Evolutionary conservation across 1,140 invertebrate species (phyloP).

Genomic region (Habropoda laboriosa): DNA sequence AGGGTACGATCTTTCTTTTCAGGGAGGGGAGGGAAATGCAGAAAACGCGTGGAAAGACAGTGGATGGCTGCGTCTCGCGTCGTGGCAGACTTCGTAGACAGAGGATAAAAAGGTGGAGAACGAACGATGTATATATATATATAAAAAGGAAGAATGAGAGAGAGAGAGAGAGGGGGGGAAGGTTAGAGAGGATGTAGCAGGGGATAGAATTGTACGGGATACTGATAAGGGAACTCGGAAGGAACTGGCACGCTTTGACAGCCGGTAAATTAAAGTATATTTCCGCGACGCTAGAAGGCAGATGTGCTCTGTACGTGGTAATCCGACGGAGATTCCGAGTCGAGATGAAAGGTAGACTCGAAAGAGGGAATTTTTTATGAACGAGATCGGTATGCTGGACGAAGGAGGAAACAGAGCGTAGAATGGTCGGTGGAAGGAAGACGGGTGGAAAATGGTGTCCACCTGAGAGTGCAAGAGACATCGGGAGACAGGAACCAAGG

Average conservation of each 20-base stretch:
- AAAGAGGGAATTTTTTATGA: slow-evolving; percentile 66
- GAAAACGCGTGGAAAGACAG: slow-evolving; percentile 36
- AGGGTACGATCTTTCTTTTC: background rate
- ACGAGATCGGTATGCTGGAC: slow-evolving; percentile 57
- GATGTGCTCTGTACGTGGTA: slow-evolving; percentile 60
- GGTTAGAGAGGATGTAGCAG: background rate
- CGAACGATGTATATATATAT: too few species aligned
- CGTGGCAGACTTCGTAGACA: slow-evolving; percentile 5
- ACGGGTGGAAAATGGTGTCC: slow-evolving; percentile 56
- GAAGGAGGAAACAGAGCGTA: slow-evolving; percentile 14
- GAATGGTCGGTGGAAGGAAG: background rate
- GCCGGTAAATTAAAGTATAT: slow-evolving; percentile 69
- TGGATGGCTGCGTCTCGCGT: background rate
- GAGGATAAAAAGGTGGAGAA: background rate
- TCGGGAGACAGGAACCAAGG: slow-evolving; percentile 20
- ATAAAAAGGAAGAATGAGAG: background rate
- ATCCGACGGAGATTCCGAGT: slow-evolving; percentile 55
- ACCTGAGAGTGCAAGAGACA: slow-evolving; percentile 45
- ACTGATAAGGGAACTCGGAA: slow-evolving; percentile 62
- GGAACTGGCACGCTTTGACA: slow-evolving; percentile 66
- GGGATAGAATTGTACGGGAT: slow-evolving; percentile 39
- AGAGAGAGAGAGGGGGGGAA: background rate
- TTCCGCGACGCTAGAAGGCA: slow-evolving; percentile 64
- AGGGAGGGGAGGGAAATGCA: slow-evolving; percentile 40
- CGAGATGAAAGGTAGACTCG: slow-evolving; percentile 62